phyloP scores from a whole-genome alignment of 2,888 invertebrate species.

The Matsumyia berberina region DNA sequence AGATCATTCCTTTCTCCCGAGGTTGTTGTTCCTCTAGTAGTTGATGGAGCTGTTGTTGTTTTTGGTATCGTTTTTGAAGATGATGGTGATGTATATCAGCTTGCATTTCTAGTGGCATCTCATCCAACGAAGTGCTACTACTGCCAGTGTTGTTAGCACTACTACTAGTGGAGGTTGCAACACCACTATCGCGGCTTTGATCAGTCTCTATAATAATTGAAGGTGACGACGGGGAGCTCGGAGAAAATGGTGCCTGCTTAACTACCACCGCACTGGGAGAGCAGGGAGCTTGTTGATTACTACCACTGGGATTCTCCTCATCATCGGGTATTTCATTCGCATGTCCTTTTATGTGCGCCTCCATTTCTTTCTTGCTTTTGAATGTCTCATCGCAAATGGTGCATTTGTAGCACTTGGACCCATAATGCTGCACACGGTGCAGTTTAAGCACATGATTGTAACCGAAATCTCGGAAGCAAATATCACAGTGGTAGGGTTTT shows the following conservation, averaged over 20 bases:
- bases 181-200: constrained; percentile 82
- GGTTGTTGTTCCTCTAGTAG: constrained; percentile 52
- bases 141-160: constrained; percentile 73
- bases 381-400: constrained; percentile 96
- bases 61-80: constrained; percentile 84
- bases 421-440: constrained; percentile 95
- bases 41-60: constrained; percentile 51
- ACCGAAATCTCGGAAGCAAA: constrained; percentile 95
- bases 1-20: constrained; percentile 64
- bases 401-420: constrained; percentile 96
- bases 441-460: constrained; percentile 96
- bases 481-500: constrained; percentile 95
- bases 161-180: constrained; percentile 81
- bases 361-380: constrained; percentile 95
- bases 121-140: constrained; percentile 68
- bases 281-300: constrained; percentile 43
- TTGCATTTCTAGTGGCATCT: constrained; percentile 70
- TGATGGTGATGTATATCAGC: constrained; percentile 76
- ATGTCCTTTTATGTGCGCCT: constrained; percentile 93
- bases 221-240: constrained; percentile 61
- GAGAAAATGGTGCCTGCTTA: constrained; percentile 54
- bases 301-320: constrained; percentile 68
- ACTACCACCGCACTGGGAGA: constrained; percentile 51
- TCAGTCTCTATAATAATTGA: constrained; percentile 79
- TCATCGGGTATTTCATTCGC: constrained; percentile 87